Base-by-base conservation (phyloP, 2,797 vertebrate genomes). In the Chelidonichthys spinosus region DNA sequence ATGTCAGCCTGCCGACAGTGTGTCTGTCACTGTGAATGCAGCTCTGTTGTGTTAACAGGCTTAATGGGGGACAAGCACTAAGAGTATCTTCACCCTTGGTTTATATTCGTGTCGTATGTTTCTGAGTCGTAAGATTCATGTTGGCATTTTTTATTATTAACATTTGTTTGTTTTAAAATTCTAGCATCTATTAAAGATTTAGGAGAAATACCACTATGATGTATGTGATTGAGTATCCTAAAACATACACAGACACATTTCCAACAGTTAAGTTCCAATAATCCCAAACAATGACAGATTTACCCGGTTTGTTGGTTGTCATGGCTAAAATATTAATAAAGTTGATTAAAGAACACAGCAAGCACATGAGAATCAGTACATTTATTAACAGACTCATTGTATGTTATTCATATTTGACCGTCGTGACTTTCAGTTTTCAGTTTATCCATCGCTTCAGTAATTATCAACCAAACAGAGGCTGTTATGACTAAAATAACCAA, bases 1-100 rank as follows among this genome's bases (percentile, higher is more conserved):
- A 32, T 69, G 60, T 76, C 78, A 52, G 11, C 46, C 42, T 13
- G 49, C 49, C 15, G 37, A 25, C 46, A 46, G 5, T 18, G 13
- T 50, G 56, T 54, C 15, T 14, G n/a, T 50, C 5, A 54, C 1
- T 58, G 74, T 76, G 66, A 67, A 71, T 35, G 40, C 14, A 44
- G 43, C 47, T 53, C 36, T 18, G 46, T 50, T 1, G 11, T 35
- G 35, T 60, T 0, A 2, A n/a, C 54, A 46, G 50, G 46, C 44
- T 43, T 56, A 9, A 69, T 14, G 7, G 32, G 32, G 7, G 6
- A 46, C 13, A 25, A 8, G 4, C 17, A 32, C 11, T 14, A 35
- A 32, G 54, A 3, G n/a, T 15, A 3, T 13, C 32, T 13, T 43
- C 2, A 50, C 52, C 6, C 33, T 8, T 6, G 7, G 11, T 52